These are phyloP conservation scores for Tonatia bakeri DNA, from an alignment of 2,113 vertebrate genomes.

Conservation along the genomic window DNA sequence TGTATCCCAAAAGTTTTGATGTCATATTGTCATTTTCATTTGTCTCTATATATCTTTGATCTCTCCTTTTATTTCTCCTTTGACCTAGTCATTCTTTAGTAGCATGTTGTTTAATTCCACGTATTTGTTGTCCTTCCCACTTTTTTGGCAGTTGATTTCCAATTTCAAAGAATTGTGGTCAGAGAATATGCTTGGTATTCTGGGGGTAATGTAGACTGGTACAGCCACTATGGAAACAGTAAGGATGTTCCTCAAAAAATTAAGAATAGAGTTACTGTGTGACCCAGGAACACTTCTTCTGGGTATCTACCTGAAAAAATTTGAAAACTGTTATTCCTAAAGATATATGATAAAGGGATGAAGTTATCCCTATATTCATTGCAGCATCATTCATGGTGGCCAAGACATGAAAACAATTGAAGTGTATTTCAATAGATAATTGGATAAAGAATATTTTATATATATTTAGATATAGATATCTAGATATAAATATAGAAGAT, in stretches of 20 bases:
- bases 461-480: too few species aligned
- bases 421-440: neutral
- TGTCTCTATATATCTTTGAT: neutral
- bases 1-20: neutral
- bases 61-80: neutral
- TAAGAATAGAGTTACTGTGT: neutral
- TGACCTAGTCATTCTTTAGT: neutral
- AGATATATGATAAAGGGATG: too few species aligned
- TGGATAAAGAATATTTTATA: neutral
- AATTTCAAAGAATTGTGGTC: neutral
- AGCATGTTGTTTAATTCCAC: neutral
- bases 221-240: neutral
- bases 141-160: neutral
- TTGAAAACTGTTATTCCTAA: neutral
- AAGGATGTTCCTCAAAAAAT: neutral
- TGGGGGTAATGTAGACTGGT: neutral
- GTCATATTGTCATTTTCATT: neutral
- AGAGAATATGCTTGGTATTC: neutral
- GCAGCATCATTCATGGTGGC: neutral
- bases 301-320: neutral
- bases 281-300: neutral
- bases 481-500: too few species aligned
- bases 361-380: too few species aligned
- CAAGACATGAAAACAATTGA: neutral
- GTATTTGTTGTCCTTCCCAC: neutral